Percentiles rank a stretch among this genome's conserved stretches.
These are phyloP conservation scores for Salpingus planirostris DNA, from an alignment of 2,888 invertebrate genomes.

Conservation along the genomic window DNA sequence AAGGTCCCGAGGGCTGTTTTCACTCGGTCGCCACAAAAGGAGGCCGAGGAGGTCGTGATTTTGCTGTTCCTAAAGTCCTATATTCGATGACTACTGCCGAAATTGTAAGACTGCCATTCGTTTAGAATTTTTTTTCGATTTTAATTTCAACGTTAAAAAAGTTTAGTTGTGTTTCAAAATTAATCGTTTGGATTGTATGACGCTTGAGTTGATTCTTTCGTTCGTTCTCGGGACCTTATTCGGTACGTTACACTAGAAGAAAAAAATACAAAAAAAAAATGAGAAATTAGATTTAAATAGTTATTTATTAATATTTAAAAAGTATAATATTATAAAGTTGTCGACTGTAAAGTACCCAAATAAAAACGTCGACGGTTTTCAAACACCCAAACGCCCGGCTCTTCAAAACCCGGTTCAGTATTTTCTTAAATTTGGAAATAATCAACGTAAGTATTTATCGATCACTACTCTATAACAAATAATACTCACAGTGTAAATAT, in stretches of 20 bases:
- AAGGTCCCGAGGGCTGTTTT: slow-evolving; percentile 33
- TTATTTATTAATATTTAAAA: slow-evolving; percentile 30
- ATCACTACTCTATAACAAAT: too few species aligned
- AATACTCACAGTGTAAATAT: slow-evolving; percentile 35
- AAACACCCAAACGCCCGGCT: slow-evolving; percentile 34
- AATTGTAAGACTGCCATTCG: slow-evolving; percentile 43
- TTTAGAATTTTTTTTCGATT: slow-evolving; percentile 31
- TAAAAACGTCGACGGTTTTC: slow-evolving; percentile 32
- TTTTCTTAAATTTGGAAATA: slow-evolving; percentile 15
- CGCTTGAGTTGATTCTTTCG: slow-evolving; percentile 22
- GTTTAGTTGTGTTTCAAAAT: slow-evolving; percentile 38
- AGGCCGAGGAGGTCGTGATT: slow-evolving; percentile 38
- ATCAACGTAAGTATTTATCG: slow-evolving; percentile 5
- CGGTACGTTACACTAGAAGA: slow-evolving; percentile 36
- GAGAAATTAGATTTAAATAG: slow-evolving; percentile 29
- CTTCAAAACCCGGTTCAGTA: slow-evolving; percentile 34
- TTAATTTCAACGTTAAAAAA: slow-evolving; percentile 23
- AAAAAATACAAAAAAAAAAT: slow-evolving; percentile 7
- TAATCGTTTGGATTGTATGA: slow-evolving; percentile 38
- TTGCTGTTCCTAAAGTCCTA: slow-evolving; percentile 41
- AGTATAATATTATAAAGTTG: slow-evolving; percentile 36
- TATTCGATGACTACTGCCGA: slow-evolving; percentile 42
- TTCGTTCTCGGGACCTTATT: slow-evolving; percentile 33
- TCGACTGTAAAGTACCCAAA: slow-evolving; percentile 38
- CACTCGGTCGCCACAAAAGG: slow-evolving; percentile 30